These are phyloP conservation scores for Drosophila kikkawai DNA, from an alignment of 1,140 invertebrate genomes.

Conservation along the genomic window DNA sequence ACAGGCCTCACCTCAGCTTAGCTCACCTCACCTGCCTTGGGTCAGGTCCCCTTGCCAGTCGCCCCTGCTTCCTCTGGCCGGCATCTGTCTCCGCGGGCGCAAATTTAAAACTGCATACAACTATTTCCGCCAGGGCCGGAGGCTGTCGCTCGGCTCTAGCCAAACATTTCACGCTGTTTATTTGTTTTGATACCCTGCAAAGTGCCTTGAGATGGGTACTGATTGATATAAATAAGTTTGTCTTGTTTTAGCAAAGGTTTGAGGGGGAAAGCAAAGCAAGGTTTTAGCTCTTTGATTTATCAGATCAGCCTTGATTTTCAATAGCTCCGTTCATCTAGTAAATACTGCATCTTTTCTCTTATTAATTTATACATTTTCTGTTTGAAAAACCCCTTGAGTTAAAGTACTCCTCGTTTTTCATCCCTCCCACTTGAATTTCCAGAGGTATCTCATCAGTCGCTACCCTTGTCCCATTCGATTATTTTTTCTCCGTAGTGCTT, in stretches of 20 bases:
- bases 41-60: slow-evolving; percentile 2
- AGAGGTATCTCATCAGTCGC: background rate
- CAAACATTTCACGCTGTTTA: slow-evolving; percentile 57
- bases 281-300: too few species aligned
- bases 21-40: slow-evolving; percentile 22
- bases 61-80: background rate
- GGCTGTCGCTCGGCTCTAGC: slow-evolving; percentile 32
- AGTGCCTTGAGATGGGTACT: background rate
- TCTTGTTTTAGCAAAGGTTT: background rate
- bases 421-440: background rate
- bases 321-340: too few species aligned
- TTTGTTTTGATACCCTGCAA: slow-evolving; percentile 55
- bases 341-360: too few species aligned
- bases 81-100: slow-evolving; percentile 33
- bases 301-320: too few species aligned
- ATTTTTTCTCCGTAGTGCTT: slow-evolving; percentile 17
- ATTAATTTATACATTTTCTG: too few species aligned
- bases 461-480: background rate
- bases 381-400: too few species aligned
- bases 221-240: background rate
- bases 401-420: background rate
- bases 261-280: too few species aligned
- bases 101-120: slow-evolving; percentile 75
- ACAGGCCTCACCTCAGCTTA: slow-evolving; percentile 7
- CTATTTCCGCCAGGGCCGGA: slow-evolving; percentile 49